Base-by-base conservation (phyloP, 2,797 vertebrate species). In the Artibeus jamaicensis region DNA sequence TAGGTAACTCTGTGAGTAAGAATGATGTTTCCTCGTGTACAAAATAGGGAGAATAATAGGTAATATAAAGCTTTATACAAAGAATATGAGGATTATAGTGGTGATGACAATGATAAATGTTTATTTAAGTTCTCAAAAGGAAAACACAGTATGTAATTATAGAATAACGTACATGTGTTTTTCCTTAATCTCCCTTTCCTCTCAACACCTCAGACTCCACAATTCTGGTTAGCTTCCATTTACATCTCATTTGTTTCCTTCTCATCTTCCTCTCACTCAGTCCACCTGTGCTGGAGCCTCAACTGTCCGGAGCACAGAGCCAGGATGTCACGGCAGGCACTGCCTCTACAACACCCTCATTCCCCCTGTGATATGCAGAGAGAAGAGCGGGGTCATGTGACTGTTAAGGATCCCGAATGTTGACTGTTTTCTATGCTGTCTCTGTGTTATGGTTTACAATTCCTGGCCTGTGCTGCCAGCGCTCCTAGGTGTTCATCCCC, bases 121-220 rank as follows among this genome's bases (percentile, higher is more conserved):
- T 89, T 62, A 42, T 6, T 70, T 9, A 92, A 94, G 22, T 71
- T 87, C 3, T 29, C n/a, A 19, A 37, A 91, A 55, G 15, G 50
- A 86, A 86, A 26, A 29, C 21, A 24, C 19, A 24, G 6, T 9
- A 22, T 46, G 19, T 37, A 86, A 91, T 4, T 6, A 79, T 48
- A n/a, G n/a, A 3, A 0, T 19, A 11, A 12, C 21, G 5, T 21
- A 1, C 50, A 1, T 37, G 68, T 50, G 1, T 3, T 42, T 53
- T 79, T 83, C 29, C 24, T 44, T 74, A 50, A 46, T 55, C 53
- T 94, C 14, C 8, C 8, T 83, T 48, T 79, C 10, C 50, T 82
- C 21, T 76, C 39, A 81, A 46, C 21, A 53, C 22, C 26, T 67
- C 3, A 83, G 24, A 89, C 67, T 34, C 21, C 16, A 55, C 55